A percentile compares a stretch with the other conserved stretches of the same genome.
Evolutionary conservation across 2,888 invertebrate species (phyloP).

Genomic region (Drosophila maculinotata): DNA sequence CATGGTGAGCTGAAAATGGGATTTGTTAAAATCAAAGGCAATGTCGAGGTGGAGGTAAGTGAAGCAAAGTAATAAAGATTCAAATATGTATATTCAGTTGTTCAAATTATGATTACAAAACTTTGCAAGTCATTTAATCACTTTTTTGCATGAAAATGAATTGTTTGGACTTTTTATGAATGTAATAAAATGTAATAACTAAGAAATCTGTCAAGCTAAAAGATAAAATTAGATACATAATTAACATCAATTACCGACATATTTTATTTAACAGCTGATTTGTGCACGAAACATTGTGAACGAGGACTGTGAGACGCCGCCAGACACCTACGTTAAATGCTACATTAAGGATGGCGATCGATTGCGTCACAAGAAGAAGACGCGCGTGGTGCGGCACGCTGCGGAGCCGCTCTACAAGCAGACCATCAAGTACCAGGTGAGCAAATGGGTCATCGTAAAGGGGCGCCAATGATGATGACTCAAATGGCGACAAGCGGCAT

Average conservation of each 20-base stretch:
- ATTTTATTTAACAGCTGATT: conserved; percentile 85
- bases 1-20: conserved; percentile 94
- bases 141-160: too few relatives aligned
- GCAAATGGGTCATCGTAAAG: conserved; percentile 32
- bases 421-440: conserved; percentile 92
- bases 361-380: conserved; percentile 96
- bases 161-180: too few relatives aligned
- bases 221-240: too few relatives aligned
- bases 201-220: too few relatives aligned
- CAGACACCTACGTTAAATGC: conserved; percentile 97
- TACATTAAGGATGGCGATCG: conserved; percentile 95
- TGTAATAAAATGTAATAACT: too few relatives aligned
- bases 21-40: conserved; percentile 95
- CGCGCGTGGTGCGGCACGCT: conserved; percentile 92
- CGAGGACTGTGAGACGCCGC: conserved; percentile 90
- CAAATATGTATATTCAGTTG: too few relatives aligned
- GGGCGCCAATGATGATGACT: conserved; percentile 19
- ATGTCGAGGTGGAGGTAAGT: conserved; percentile 93
- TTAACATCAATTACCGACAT: too few relatives aligned
- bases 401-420: conserved; percentile 95
- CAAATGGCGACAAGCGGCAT: conserved; percentile 19
- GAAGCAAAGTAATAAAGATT: too few relatives aligned
- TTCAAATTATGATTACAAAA: too few relatives aligned
- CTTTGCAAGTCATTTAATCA: too few relatives aligned
- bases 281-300: conserved; percentile 89